Conservation (phyloP, 2,113 vertebrate species). For the Andinoacara biseriatus region DNA sequence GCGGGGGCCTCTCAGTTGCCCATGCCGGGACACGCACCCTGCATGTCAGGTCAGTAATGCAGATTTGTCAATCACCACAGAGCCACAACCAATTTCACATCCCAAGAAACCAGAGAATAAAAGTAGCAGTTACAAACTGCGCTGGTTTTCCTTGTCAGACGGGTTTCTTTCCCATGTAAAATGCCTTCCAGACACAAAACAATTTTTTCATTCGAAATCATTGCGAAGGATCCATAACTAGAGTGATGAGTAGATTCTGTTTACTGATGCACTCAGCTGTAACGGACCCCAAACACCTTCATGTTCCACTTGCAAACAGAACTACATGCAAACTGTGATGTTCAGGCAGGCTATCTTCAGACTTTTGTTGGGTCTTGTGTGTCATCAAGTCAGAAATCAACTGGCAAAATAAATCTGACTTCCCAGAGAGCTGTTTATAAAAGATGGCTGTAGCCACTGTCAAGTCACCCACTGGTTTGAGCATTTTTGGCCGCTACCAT, state of each 20-base stretch:
- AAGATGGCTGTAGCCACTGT: neutral
- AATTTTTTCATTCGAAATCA: conserved; percentile 42
- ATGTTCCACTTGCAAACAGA: conserved; percentile 44
- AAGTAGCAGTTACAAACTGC: conserved; percentile 73
- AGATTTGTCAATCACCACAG: conserved; percentile 29
- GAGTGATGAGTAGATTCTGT: conserved; percentile 53
- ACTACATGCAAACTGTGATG: neutral
- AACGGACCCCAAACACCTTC: conserved; percentile 46
- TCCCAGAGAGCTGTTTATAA: neutral
- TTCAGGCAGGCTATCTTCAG: neutral
- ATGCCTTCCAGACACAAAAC: conserved; percentile 36
- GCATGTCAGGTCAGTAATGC: conserved; percentile 34
- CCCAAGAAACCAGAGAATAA: conserved; percentile 62
- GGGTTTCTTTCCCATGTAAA: conserved; percentile 64
- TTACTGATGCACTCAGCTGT: conserved; percentile 57
- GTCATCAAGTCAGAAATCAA: neutral
- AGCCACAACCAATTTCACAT: conserved; percentile 32
- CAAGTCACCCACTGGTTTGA: too few species aligned
- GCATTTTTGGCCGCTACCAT: too few species aligned
- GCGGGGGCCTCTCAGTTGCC: neutral
- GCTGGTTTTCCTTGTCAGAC: conserved; percentile 78
- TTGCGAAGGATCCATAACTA: conserved; percentile 17
- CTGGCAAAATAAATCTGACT: neutral
- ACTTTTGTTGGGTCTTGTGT: neutral
- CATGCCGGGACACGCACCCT: conserved; percentile 23